These are phyloP conservation scores for Sturnira hondurensis DNA, from an alignment of 2,113 vertebrate genomes.

Conservation along the genomic window DNA sequence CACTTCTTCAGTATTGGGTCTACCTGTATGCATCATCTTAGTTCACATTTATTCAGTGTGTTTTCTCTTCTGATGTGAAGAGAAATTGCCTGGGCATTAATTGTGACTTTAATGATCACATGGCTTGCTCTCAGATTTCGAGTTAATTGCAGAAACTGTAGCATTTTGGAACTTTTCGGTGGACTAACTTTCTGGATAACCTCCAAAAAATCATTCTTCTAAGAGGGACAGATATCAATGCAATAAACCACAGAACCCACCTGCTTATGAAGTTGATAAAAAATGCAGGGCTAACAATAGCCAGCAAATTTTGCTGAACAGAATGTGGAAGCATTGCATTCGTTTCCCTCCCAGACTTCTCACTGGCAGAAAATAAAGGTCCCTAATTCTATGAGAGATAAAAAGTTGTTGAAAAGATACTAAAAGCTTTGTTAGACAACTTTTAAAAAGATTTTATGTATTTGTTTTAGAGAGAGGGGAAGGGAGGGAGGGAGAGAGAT, in stretches of 20 bases:
- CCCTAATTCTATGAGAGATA: neutral
- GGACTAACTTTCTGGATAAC: neutral
- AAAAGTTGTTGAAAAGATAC: neutral
- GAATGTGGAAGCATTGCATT: neutral
- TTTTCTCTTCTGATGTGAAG: neutral
- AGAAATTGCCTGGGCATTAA: neutral
- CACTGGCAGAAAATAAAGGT: neutral
- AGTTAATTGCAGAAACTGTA: neutral
- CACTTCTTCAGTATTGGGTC: neutral
- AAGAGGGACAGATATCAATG: neutral
- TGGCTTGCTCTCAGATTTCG: neutral
- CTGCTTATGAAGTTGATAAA: neutral
- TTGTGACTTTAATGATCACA: slow-evolving; percentile 22
- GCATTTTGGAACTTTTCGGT: neutral
- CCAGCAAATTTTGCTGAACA: neutral
- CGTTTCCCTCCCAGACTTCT: neutral
- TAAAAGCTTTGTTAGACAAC: slow-evolving; percentile 22
- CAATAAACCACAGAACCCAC: neutral
- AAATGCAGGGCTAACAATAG: neutral
- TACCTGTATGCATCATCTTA: neutral
- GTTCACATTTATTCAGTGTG: neutral
- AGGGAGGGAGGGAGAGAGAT: no score
- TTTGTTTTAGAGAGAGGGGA: no score
- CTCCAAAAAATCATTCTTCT: neutral
- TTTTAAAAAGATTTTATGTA: neutral